Base-by-base conservation (phyloP, 2,113 vertebrate genomes). In the Bos indicus region DNA sequence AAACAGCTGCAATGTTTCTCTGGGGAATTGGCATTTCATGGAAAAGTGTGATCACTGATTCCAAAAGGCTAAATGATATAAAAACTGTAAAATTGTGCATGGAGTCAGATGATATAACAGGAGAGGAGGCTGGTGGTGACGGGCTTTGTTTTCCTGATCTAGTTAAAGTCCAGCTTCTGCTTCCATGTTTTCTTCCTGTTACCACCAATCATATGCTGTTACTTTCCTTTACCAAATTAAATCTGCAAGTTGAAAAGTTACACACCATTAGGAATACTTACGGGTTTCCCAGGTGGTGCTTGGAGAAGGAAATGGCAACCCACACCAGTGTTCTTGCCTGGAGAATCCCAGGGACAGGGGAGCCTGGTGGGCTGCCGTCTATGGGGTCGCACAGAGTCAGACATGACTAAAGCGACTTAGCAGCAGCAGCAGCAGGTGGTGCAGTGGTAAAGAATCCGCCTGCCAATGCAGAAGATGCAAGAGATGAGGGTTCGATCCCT, bases 1-100 rank as follows among this genome's bases (percentile, higher is more conserved):
- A 94, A 97, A 93, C 92, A 96, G 97, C 89, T 95, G 84, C 96
- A 88, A 16, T 30, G 86, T 93, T 57, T 97, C 95, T 97, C 74
- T 84, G 33, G 93, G 89, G 91, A 94, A 59, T 5, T 97, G 67
- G n/a, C 77, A 91, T 96, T 94, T 83, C 28, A 96, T 95, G 83
- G 95, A 97, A 98, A 56, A 87, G 88, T 60, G 6, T 21, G 52
- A 91, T 12, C 26, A 77, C 67, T 30, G 57, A 90, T 94, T 96
- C 17, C n/a, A 2, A 17, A 88, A 83, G 25, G 59, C 67, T 57
- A 59, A 78, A 36, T 16, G 3, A 93, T 54, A 64, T 40, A 83
- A 94, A 97, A 96, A 88, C 36, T 87, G 71, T 94, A 88, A 95
- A 96, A 95, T 59, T 46, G 25, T 46, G 8, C 88, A 86, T 16